phyloP scores from a whole-genome alignment of 2,888 invertebrate species.

The Bembecia ichneumoniformis region DNA sequence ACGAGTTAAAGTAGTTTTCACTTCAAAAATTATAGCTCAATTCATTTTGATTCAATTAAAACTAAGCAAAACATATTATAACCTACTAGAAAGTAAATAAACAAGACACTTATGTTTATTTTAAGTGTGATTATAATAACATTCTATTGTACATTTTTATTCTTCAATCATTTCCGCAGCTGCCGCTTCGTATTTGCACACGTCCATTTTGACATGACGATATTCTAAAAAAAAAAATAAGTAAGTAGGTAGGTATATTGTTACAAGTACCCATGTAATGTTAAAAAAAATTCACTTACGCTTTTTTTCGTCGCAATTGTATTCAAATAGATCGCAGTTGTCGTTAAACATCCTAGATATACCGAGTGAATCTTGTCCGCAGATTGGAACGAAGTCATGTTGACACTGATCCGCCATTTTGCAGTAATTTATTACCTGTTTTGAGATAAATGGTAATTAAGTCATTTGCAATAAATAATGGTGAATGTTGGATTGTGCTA shows the following conservation, averaged over 20 bases:
- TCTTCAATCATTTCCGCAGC: slow-evolving; percentile 24
- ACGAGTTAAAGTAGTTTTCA: no score
- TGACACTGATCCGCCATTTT: slow-evolving; percentile 59
- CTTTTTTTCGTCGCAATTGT: slow-evolving; percentile 62
- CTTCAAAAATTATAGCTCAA: no score
- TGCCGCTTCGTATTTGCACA: slow-evolving; percentile 48
- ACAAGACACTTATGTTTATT: no score
- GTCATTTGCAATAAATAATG: not conserved
- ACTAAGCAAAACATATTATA: no score
- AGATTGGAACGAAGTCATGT: slow-evolving; percentile 57
- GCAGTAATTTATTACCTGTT: slow-evolving; percentile 57
- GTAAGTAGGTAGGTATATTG: no score
- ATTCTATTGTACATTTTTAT: not conserved
- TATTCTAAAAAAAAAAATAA: slow-evolving; percentile 38
- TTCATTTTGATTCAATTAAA: no score
- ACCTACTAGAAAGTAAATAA: no score
- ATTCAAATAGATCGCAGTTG: slow-evolving; percentile 58
- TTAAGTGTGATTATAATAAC: no score
- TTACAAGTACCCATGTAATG: no score
- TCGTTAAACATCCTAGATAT: slow-evolving; percentile 57
- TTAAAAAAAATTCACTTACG: slow-evolving; percentile 29
- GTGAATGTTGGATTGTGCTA: no score
- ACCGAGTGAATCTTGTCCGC: slow-evolving; percentile 59
- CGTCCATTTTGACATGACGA: slow-evolving; percentile 48
- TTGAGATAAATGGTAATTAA: not conserved